Evolutionary conservation across 2,113 vertebrate genomes (phyloP).

Genomic region (Notarius lentiginosus): DNA sequence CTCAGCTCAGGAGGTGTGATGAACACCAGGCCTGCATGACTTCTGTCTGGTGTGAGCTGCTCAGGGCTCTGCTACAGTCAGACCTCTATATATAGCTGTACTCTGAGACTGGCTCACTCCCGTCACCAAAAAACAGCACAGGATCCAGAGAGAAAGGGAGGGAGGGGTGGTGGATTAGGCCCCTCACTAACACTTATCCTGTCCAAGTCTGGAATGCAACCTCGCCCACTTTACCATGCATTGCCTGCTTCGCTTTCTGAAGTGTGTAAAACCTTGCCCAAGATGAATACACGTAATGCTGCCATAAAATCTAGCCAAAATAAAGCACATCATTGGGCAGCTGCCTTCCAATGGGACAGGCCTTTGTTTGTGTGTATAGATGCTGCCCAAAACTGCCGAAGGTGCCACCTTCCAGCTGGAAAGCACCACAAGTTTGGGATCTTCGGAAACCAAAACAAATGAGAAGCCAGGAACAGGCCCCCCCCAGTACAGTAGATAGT

Average conservation of each 20-base stretch:
- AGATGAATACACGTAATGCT: too few species aligned
- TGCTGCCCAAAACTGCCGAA: not conserved
- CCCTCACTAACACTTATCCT: not conserved
- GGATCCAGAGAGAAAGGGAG: not conserved
- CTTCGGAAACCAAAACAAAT: not conserved
- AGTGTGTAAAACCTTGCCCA: not conserved
- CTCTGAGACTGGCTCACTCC: constrained; percentile 49
- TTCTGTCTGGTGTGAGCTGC: constrained; percentile 4
- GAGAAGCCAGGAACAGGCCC: not conserved
- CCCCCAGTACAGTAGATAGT: not conserved
- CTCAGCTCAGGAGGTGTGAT: not conserved
- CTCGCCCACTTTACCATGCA: not conserved
- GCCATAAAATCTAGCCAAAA: not conserved
- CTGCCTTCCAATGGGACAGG: not conserved
- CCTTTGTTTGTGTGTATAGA: not conserved
- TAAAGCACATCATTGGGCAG: not conserved
- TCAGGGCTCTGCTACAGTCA: constrained; percentile 13
- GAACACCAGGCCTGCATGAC: not conserved
- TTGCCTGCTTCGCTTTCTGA: not conserved
- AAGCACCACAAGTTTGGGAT: not conserved
- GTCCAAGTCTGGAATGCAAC: not conserved
- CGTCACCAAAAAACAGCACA: constrained; percentile 37
- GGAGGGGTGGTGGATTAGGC: not conserved
- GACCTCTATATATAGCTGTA: constrained; percentile 55
- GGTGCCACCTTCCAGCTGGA: not conserved